Percentiles rank a stretch among this genome's conserved stretches.
Evolutionary conservation across 2,888 invertebrate species (phyloP).

Genomic region (Nephrotoma flavescens): DNA sequence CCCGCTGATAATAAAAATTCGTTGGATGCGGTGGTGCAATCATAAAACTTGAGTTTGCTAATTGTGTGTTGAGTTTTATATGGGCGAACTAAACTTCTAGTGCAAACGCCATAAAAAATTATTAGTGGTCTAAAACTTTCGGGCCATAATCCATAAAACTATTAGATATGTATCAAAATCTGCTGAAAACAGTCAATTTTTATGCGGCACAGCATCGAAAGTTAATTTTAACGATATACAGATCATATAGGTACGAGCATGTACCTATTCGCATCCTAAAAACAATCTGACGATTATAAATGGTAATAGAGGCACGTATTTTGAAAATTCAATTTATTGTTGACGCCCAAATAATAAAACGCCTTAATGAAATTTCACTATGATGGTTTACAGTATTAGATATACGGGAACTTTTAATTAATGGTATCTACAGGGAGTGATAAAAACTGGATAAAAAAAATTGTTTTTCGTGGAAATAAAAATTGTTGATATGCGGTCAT

Average conservation of each 20-base stretch:
- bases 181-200: not conserved
- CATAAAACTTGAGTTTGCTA: not conserved
- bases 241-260: not conserved
- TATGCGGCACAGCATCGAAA: not conserved
- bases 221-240: not conserved
- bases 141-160: not conserved
- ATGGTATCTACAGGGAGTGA: not conserved
- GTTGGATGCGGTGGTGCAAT: not conserved
- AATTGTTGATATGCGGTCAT: not conserved
- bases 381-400: not conserved
- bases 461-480: not conserved
- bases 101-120: not conserved
- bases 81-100: not conserved
- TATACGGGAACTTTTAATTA: not conserved
- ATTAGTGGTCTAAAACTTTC: not conserved
- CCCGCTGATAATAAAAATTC: not conserved
- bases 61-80: not conserved
- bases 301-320: not conserved
- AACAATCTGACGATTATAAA: not conserved
- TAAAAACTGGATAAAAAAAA: not conserved
- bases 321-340: not conserved
- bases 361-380: not conserved
- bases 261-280: not conserved
- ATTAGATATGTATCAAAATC: not conserved
- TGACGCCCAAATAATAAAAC: not conserved